These are phyloP conservation scores for Lepidochitona cinerea DNA, from an alignment of 2,888 invertebrate genomes.

Conservation along the genomic window DNA sequence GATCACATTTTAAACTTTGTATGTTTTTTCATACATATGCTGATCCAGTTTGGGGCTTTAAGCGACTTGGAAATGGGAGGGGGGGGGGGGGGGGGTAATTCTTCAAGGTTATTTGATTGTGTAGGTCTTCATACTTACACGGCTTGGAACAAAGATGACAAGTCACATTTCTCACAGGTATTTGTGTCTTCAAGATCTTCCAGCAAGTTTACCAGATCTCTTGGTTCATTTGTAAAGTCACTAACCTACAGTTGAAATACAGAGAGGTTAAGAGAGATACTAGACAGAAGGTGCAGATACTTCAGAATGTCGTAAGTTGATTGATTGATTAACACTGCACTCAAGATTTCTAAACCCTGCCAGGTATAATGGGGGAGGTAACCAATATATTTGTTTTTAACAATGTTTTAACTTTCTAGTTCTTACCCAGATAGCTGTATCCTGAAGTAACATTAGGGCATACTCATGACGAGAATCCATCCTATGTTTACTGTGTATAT, in stretches of 20 bases:
- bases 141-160: slow-evolving; percentile 52
- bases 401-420: too few relatives aligned
- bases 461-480: slow-evolving; percentile 61
- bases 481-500: slow-evolving; percentile 57
- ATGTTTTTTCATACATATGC: too few relatives aligned
- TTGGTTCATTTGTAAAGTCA: slow-evolving; percentile 78
- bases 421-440: slow-evolving; percentile 59
- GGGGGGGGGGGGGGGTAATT: too few relatives aligned
- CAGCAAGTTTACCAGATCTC: slow-evolving; percentile 75
- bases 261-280: neutral
- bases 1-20: too few relatives aligned
- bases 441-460: slow-evolving; percentile 59
- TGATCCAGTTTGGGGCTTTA: too few relatives aligned
- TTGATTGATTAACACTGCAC: neutral
- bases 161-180: slow-evolving; percentile 49
- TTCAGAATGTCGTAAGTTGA: neutral
- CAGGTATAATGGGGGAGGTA: too few relatives aligned
- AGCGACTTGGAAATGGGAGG: too few relatives aligned
- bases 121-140: slow-evolving; percentile 52
- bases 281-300: neutral
- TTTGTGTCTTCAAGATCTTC: slow-evolving; percentile 72
- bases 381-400: too few relatives aligned
- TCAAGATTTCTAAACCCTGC: too few relatives aligned
- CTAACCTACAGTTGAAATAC: slow-evolving; percentile 69
- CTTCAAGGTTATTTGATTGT: too few relatives aligned